phyloP scores from a whole-genome alignment of 2,797 vertebrate genomes.

The Chrysocyon brachyurus region DNA sequence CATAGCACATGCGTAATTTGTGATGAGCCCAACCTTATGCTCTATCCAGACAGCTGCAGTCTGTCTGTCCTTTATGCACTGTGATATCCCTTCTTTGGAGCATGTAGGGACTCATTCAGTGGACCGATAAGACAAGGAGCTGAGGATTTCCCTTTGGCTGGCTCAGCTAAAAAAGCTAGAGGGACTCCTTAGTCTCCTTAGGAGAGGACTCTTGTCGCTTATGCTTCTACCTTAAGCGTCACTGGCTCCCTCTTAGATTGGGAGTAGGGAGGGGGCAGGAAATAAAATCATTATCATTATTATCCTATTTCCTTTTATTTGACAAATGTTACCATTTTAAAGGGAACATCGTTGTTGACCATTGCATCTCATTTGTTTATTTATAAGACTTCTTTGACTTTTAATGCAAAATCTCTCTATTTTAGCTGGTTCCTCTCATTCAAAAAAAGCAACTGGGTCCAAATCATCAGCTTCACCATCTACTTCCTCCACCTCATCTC shows the following conservation, averaged over 20 bases:
- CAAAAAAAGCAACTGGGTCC: conserved; percentile 91
- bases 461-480: conserved; percentile 89
- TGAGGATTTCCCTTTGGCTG: background rate
- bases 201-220: background rate
- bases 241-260: background rate
- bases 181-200: background rate
- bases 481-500: conserved; percentile 87
- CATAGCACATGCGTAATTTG: background rate
- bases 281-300: background rate
- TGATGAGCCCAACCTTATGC: background rate
- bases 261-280: background rate
- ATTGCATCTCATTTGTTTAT: conserved; percentile 1
- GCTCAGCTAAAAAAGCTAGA: background rate
- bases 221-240: background rate
- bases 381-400: conserved; percentile 68
- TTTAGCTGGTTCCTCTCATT: conserved; percentile 94
- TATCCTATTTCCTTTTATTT: background rate
- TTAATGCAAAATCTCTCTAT: conserved; percentile 77
- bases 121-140: background rate
- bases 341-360: background rate
- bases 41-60: background rate
- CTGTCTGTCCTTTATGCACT: background rate
- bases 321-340: background rate
- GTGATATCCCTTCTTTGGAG: background rate
- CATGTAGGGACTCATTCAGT: background rate